Base-by-base conservation (phyloP, 2,113 vertebrate genomes). In the Benitochromis conjunctus region DNA sequence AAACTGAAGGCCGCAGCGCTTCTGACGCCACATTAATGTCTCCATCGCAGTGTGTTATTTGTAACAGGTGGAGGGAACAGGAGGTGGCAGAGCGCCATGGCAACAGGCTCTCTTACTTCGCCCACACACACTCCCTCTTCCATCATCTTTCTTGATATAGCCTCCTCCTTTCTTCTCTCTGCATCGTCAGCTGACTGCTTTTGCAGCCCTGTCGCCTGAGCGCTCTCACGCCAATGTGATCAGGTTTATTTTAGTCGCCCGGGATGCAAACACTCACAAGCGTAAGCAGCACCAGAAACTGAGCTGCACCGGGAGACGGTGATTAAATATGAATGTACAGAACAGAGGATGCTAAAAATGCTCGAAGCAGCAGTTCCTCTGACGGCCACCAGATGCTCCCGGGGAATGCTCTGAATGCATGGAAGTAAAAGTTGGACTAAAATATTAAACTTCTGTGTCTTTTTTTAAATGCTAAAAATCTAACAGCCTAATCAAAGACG, bases 71-170 rank as follows among this genome's bases (percentile, higher is more conserved):
- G 89, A 80, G 87, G 86, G 80, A 89, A 64, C 87, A 90, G 89
- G 82, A 92, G 85, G 89, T 86, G 87, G 91, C 81, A 64, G 77
- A 24, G 82, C 51, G 69, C 89, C 91, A 89, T 92, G 91, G 91
- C 88, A 92, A 92, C 91, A 71, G 88, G 3, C 82, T 88, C 82
- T 85, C 77, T 80, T 83, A 19, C 62, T 51, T 86, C 86, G 18
- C 87, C 85, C 86, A 38, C 90, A 53, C 82, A 78, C 54, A 79
- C 81, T 58, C 10, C 55, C 62, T 86, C 38, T n/a, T 69, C 74
- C 79, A 86, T 84, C 79, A 26, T 74, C 34, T 19, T 14, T 74
- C 78, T 77, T 6, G 3, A 60, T 88, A 2, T 57, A 80, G 81
- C 24, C 38, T 13, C 1, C n/a, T 66, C 34, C 43, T 43, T 5